Evolutionary conservation across 2,113 vertebrate species (phyloP), one percentile per base, ranked within the genome.

Genomic region (Daboia siamensis): DNA sequence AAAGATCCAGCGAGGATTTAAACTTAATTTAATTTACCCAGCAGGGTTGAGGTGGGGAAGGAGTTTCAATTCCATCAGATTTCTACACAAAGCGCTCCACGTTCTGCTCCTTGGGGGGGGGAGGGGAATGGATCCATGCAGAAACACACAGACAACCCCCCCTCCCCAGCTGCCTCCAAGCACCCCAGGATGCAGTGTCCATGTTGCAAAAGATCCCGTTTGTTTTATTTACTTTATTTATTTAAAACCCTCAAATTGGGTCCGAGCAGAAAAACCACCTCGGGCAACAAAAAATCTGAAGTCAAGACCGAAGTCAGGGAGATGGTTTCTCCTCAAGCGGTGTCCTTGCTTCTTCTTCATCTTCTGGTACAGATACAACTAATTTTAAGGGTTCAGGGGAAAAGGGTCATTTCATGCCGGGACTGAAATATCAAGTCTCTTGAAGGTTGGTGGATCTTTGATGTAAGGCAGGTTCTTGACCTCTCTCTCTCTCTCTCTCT

Each of bases 241-340:
- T 51, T 51, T 51, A 51, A 51, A 51, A 51, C 9, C 48, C 48
- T 51, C 48, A 51, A 51, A 51, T 64, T 15, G 59, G 13, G 21
- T 11, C 21, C 5, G 85, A 11, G 46, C 23, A 12, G 46, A 5
- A 80, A 51, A 6, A 8, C 17, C 33, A 80, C 17, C 2, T 3
- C 15, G 8, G 33, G 6, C 0, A 7, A 21, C 17, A 0, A 44
- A 2, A 20, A 1, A 20, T 3, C n/a, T 39, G 10, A 10, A 0
- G 84, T 12, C 4, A 13, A 21, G 80, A 85, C 33, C 0, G 8
- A 46, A 39, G 39, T 2, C 39, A 39, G 80, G 21, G 80, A 85
- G 39, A 3, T 74, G 6, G 5, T 33, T 33, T 74, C n/a, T 74
- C 69, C 5, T 74, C 6, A 0, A 80, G 33, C 1, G 3, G 33